Conservation (phyloP, 2,113 vertebrate genomes). For the Stigmatopora nigra region DNA sequence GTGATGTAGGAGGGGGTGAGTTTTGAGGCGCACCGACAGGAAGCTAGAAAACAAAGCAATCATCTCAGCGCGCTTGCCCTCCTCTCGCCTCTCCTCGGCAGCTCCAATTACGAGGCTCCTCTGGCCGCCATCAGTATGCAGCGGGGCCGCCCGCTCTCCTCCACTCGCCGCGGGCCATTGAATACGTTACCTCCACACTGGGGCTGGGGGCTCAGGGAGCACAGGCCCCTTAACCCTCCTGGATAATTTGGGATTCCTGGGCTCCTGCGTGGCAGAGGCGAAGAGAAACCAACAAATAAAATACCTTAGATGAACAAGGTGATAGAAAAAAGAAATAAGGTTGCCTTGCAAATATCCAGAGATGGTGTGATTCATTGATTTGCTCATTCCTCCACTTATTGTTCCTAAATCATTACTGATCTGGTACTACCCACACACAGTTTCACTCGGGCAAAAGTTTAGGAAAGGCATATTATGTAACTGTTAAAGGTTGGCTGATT, state of each 20-base stretch:
- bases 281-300: slow-evolving; percentile 72
- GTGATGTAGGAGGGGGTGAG: slow-evolving; percentile 42
- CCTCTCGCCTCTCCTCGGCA: slow-evolving; percentile 69
- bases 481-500: slow-evolving; percentile 21
- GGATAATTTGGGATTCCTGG: slow-evolving; percentile 77
- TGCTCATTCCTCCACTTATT: slow-evolving; percentile 65
- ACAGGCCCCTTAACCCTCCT: slow-evolving; percentile 69
- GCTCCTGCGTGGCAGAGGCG: slow-evolving; percentile 64
- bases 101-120: slow-evolving; percentile 75
- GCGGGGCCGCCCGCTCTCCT: slow-evolving; percentile 66
- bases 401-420: slow-evolving; percentile 67
- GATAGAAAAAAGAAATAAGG: slow-evolving; percentile 64
- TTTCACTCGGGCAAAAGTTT: slow-evolving; percentile 21
- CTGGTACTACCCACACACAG: slow-evolving; percentile 46
- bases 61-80: slow-evolving; percentile 69
- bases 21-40: slow-evolving; percentile 64
- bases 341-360: slow-evolving; percentile 56
- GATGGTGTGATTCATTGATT: slow-evolving; percentile 74
- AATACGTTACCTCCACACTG: slow-evolving; percentile 76
- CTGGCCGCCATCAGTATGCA: slow-evolving; percentile 76
- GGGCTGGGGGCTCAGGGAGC: slow-evolving; percentile 70
- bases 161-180: slow-evolving; percentile 75
- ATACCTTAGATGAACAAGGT: slow-evolving; percentile 59
- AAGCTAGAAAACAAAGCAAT: slow-evolving; percentile 76
- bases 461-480: background rate